Evolutionary conservation across 2,113 vertebrate species (phyloP).

Genomic region (Aplodontia rufa): DNA sequence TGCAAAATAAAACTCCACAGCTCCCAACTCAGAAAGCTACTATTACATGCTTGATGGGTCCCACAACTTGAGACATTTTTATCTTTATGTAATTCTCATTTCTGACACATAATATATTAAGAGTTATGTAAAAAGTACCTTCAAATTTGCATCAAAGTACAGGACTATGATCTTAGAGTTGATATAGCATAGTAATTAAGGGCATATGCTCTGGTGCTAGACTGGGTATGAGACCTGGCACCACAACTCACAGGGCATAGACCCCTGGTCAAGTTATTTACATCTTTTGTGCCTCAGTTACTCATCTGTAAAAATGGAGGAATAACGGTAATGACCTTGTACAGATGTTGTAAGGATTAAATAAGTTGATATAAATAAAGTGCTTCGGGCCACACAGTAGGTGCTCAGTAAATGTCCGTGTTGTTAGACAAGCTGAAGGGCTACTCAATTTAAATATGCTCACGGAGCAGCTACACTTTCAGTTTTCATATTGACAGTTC

Average conservation of each 20-base stretch:
- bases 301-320: background rate
- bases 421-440: background rate
- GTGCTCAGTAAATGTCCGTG: background rate
- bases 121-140: constrained; percentile 6
- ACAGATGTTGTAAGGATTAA: constrained; percentile 18
- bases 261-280: background rate
- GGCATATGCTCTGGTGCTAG: background rate
- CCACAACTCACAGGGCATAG: background rate
- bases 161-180: background rate
- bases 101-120: background rate
- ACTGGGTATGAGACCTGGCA: background rate
- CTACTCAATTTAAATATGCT: background rate
- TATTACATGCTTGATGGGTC: background rate
- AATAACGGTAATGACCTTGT: background rate
- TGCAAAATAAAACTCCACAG: background rate
- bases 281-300: background rate
- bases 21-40: background rate
- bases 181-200: background rate
- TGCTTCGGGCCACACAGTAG: background rate
- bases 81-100: background rate
- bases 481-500: constrained; percentile 8
- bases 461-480: background rate
- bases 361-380: background rate
- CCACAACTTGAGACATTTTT: background rate
- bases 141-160: background rate